Base-by-base conservation (phyloP, 1,140 invertebrate species). In the Lerema accius region DNA sequence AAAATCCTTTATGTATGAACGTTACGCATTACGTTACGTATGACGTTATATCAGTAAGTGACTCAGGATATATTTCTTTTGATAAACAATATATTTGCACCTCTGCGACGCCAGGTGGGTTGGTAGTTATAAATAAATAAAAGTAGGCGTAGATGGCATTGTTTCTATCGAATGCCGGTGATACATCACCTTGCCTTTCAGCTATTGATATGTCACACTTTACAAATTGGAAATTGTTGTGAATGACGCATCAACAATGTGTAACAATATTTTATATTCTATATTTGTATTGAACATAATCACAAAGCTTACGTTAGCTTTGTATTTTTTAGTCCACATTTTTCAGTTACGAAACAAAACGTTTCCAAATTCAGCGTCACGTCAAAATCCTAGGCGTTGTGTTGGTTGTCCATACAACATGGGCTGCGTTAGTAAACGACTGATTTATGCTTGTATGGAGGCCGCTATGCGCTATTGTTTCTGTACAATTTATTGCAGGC, bases 361-460 rank as follows among this genome's bases (percentile, higher is more conserved):
- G 15, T n/a, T 46, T 59, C 17, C 32, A 46, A 59, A 46, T 59
- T 46, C 15, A 46, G 32, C 56, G 15, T 48, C 32, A 46, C 56
- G 43, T 65, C 51, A 40, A 56, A 64, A 23, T 26, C 32, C 49
- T 13, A 19, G 2, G 15, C 49, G 32, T 23, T 14, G 19, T 48
- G 49, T 23, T 14, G 17, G 49, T 53, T 63, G 73, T 76, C 70
- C 73, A 73, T 71, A 75, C 66, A 69, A 69, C 67, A 69, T 62
- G 71, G 71, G 45, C 55, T 55, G 65, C 68, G 66, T 74, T 75
- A 71, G 69, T 76, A 69, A 73, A 64, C 62, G 62, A 63, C 58
- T 79, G 79, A 82, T 82, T 82, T 82, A 82, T 79, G 71, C 67
- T 60, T 66, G 67, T 46, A 53, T 50, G 58, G 49, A 56, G 58